phyloP scores from a whole-genome alignment of 2,888 invertebrate genomes.

The Rotaria sp. region DNA sequence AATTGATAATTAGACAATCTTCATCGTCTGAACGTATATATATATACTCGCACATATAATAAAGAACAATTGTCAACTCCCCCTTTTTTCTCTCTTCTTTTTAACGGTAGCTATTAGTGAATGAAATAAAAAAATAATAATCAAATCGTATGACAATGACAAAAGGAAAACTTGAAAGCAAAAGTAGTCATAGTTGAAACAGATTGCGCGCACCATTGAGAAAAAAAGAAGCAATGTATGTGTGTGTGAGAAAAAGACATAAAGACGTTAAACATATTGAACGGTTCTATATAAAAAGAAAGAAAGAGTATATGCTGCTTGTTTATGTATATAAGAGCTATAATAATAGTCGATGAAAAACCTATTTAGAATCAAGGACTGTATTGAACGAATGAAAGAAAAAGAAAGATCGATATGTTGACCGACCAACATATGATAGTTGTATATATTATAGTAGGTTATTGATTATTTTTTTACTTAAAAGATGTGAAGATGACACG shows the following conservation, averaged over 20 bases:
- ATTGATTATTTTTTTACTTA: neutral
- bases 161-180: slow-evolving; percentile 2
- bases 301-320: neutral
- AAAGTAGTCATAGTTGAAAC: slow-evolving; percentile 1
- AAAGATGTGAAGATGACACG: neutral
- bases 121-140: slow-evolving; percentile 15
- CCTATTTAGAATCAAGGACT: neutral
- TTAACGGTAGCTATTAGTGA: neutral
- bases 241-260: neutral
- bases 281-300: neutral
- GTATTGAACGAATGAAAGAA: neutral
- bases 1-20: slow-evolving; percentile 11
- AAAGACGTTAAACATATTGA: neutral
- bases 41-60: neutral
- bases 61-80: neutral
- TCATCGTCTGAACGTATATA: neutral
- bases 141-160: neutral
- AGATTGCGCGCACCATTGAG: neutral
- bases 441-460: neutral
- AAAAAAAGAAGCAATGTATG: neutral
- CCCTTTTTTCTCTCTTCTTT: neutral
- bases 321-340: neutral
- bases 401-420: neutral
- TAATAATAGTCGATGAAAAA: slow-evolving; percentile 8
- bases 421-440: neutral